These are phyloP conservation scores for Noctua fimbriata DNA, from an alignment of 2,888 invertebrate species.

Conservation along the genomic window DNA sequence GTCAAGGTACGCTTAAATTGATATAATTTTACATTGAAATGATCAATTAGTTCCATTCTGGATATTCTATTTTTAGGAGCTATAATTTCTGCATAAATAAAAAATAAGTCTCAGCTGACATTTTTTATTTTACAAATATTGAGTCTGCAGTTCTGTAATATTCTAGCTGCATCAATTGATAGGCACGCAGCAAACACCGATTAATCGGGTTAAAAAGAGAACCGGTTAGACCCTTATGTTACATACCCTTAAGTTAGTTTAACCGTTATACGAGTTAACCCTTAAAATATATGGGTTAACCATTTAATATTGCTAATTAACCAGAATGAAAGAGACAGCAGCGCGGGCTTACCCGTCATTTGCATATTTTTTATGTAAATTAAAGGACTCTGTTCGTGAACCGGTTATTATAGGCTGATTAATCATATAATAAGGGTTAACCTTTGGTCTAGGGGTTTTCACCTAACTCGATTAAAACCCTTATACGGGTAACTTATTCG, in stretches of 20 bases:
- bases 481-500: not conserved
- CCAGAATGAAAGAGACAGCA: not conserved
- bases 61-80: too few relatives aligned
- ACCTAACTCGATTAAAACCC: not conserved
- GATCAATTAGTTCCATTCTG: not conserved
- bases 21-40: constrained; percentile 3
- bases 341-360: not conserved
- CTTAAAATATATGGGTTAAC: not conserved
- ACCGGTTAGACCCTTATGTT: not conserved
- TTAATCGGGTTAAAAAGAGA: not conserved
- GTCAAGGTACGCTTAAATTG: constrained; percentile 66
- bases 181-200: not conserved
- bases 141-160: not conserved
- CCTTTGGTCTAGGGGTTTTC: not conserved
- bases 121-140: not conserved
- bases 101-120: not conserved
- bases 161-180: not conserved
- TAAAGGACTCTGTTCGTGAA: not conserved
- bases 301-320: not conserved
- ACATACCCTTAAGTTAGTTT: too few relatives aligned
- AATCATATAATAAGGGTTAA: not conserved
- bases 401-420: not conserved
- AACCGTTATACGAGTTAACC: not conserved
- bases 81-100: not conserved
- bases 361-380: not conserved